Evolutionary conservation across 1,140 invertebrate genomes (phyloP), one percentile per base, ranked within the genome.

Genomic region (Eurosta solidaginis): DNA sequence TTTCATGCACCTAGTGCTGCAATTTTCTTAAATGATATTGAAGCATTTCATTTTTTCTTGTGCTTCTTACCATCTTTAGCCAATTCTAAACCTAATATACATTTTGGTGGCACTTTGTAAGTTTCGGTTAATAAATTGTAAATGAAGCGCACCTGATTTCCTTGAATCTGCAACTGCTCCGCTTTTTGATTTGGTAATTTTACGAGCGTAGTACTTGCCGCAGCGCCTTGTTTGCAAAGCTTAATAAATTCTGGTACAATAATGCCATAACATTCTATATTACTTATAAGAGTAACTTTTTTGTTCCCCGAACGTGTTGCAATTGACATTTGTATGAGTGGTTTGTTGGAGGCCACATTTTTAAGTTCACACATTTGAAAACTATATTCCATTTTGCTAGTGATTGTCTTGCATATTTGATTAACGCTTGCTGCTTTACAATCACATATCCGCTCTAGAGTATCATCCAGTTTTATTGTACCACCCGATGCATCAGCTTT

Each of bases 211-310:
- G 95, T 94, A 81, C 95, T 95, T 2, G 96, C 96, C 5, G 95
- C 95, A 44, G 95, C 95, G 14, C 92, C 93, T 78, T 92, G 90
- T 88, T 97, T 96, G 82, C 95, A 95, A 82, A 93, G 91, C 82
- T 94, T 94, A 10, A 94, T 93, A 88, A 97, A 93, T 80, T 93
- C 92, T 29, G 91, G 86, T 59, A 95, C 88, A 83, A 93, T 93
- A 79, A 97, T 95, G 17, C 96, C 95, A 89, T 92, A 97, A 27
- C 91, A 89, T 87, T 96, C 95, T 78, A 97, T 90, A 88, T 97
- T 97, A 80, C 95, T 94, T 0, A 98, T 91, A 45, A 97, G 87
- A 1, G 96, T 97, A 81, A 96, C 95, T 90, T 97, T 97, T 87
- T 98, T 98, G 84, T 96, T 96, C n/a, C 93, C 93, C 29, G 92